Evolutionary conservation across 1,140 invertebrate species (phyloP).

Genomic region (Eumeta japonica): DNA sequence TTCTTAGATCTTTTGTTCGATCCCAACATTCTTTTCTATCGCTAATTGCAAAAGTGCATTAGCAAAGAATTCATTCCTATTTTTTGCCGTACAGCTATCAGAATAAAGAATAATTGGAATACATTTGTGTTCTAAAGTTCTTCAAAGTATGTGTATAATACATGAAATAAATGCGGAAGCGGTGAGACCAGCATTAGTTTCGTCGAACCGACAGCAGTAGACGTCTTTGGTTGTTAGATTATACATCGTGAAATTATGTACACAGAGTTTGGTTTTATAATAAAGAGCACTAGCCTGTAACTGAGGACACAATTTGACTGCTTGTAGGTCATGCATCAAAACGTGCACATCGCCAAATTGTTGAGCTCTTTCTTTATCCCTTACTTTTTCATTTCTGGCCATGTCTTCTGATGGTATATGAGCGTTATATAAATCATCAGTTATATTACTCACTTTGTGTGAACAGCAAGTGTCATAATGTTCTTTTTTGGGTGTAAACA

Average conservation of each 20-base stretch:
- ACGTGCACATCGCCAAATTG: neutral
- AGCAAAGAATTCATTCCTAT: slow-evolving; percentile 9
- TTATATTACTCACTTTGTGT: neutral
- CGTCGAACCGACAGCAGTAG: too few relatives aligned
- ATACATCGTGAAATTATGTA: too few relatives aligned
- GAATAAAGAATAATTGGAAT: neutral
- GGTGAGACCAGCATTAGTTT: too few relatives aligned
- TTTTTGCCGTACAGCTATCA: slow-evolving; percentile 12
- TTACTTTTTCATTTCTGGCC: neutral
- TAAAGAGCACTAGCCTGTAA: neutral
- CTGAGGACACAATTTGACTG: neutral
- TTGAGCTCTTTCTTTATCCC: neutral
- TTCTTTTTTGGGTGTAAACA: neutral
- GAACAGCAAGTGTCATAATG: neutral
- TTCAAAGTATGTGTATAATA: too few relatives aligned
- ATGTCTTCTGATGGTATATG: neutral
- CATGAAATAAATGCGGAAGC: too few relatives aligned
- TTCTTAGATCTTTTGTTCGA: slow-evolving; percentile 7
- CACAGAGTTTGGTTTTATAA: neutral
- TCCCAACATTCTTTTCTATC: slow-evolving; percentile 9
- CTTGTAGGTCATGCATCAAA: neutral
- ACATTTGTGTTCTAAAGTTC: neutral
- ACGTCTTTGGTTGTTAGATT: too few relatives aligned
- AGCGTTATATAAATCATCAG: neutral
- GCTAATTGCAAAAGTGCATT: slow-evolving; percentile 9